Conservation (phyloP, 2,113 vertebrate species). For the Mohoua ochrocephala region DNA sequence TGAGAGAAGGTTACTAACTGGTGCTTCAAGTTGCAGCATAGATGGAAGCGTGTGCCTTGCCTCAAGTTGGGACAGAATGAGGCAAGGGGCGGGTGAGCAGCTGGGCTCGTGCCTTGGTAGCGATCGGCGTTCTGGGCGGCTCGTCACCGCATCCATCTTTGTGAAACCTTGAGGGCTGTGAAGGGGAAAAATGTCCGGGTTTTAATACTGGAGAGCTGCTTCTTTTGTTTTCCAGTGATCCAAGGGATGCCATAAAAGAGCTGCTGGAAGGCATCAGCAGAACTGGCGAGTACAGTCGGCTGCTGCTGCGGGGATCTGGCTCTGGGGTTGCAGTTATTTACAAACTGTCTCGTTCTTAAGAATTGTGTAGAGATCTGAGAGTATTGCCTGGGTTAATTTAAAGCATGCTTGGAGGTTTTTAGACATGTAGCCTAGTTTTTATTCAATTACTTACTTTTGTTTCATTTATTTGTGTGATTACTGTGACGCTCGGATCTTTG, state of each 20-base stretch:
- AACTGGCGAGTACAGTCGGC: background rate
- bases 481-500: background rate
- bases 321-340: background rate
- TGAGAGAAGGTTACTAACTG: background rate
- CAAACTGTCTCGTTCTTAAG: background rate
- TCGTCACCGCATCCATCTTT: background rate
- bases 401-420: background rate
- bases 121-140: accelerated
- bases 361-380: background rate
- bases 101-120: background rate
- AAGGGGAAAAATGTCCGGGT: background rate
- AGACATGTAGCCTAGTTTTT: background rate
- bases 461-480: background rate
- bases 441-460: background rate
- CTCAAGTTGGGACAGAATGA: background rate
- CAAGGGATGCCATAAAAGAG: background rate
- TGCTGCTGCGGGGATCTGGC: background rate
- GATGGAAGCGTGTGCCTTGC: background rate
- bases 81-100: background rate
- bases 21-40: background rate
- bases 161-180: background rate
- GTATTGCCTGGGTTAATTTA: background rate
- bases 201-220: background rate
- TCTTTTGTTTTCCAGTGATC: background rate
- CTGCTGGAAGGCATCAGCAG: background rate